phyloP scores from a whole-genome alignment of 2,113 vertebrate genomes.

The Megaceryle torquata region DNA sequence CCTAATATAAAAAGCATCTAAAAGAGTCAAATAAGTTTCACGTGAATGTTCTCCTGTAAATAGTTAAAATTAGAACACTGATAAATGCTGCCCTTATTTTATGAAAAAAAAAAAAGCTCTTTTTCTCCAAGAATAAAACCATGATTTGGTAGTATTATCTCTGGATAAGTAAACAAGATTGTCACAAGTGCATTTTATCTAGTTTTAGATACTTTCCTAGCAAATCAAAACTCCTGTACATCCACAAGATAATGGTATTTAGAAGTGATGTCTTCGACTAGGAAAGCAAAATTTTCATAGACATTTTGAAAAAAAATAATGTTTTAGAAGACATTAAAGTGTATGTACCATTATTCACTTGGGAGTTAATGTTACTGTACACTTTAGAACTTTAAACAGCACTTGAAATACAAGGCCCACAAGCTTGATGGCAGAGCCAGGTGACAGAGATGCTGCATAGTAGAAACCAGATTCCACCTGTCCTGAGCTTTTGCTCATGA shows the following conservation, averaged over 20 bases:
- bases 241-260: neutral
- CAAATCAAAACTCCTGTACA: neutral
- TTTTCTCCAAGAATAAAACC: neutral
- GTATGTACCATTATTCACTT: neutral
- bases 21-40: neutral
- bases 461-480: neutral
- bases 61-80: neutral
- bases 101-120: neutral
- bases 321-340: neutral
- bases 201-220: neutral
- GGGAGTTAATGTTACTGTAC: neutral
- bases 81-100: neutral
- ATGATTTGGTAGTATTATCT: neutral
- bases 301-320: neutral
- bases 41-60: neutral
- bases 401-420: rapidly evolving
- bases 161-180: neutral
- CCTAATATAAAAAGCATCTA: neutral
- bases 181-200: neutral
- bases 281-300: neutral
- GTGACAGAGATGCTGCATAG: neutral
- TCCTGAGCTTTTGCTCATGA: neutral
- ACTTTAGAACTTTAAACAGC: neutral
- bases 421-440: neutral
- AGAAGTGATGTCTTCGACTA: neutral